A percentile compares a stretch with the other conserved stretches of the same genome.
phyloP scores from a whole-genome alignment of 2,113 vertebrate species.

The Clarias macrocephalus region DNA sequence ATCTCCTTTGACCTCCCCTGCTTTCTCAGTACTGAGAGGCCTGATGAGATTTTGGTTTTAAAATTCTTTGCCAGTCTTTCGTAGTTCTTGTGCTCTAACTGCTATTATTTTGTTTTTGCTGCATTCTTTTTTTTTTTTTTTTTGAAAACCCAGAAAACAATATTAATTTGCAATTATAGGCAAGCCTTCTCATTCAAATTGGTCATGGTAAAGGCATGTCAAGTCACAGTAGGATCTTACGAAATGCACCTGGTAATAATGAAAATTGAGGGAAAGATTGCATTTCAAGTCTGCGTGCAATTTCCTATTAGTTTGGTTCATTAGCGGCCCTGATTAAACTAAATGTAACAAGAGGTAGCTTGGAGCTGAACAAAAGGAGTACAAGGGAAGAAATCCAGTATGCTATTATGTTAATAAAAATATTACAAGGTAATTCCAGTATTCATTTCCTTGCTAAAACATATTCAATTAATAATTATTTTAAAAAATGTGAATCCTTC shows the following conservation, averaged over 20 bases:
- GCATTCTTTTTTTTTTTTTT: background rate
- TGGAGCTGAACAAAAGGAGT: background rate
- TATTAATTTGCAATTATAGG: constrained; percentile 53
- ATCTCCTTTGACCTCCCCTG: background rate
- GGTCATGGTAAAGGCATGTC: constrained; percentile 50
- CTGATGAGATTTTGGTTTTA: background rate
- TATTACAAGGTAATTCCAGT: background rate
- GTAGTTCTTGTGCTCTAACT: background rate
- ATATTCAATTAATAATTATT: background rate
- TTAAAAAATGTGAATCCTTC: background rate
- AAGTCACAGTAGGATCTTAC: constrained; percentile 49
- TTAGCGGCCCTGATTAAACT: constrained; percentile 59
- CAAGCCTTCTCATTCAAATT: constrained; percentile 47
- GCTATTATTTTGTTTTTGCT: background rate
- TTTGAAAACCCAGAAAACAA: constrained; percentile 1
- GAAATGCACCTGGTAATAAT: constrained; percentile 44
- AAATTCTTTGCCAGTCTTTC: background rate
- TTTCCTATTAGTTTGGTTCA: constrained; percentile 57
- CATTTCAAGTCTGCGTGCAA: constrained; percentile 43
- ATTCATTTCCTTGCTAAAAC: background rate
- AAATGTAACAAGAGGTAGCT: constrained; percentile 45
- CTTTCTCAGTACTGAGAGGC: background rate
- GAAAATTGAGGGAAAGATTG: constrained; percentile 48
- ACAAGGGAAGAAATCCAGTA: background rate
- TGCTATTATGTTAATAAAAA: constrained; percentile 25